phyloP scores from a whole-genome alignment of 2,888 invertebrate species.

The Agonopterix heracliana region DNA sequence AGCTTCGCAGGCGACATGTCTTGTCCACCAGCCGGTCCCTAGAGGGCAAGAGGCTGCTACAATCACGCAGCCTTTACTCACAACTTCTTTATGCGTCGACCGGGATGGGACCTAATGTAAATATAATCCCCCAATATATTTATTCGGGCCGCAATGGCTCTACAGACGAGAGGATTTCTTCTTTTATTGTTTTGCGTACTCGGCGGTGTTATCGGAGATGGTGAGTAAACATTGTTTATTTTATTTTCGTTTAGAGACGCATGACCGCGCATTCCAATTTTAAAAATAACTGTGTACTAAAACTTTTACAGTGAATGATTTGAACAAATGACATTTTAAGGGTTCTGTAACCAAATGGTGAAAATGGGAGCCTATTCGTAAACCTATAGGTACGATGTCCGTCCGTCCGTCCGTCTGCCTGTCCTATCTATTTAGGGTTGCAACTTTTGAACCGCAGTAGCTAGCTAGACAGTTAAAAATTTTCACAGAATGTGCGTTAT shows the following conservation, averaged over 20 bases:
- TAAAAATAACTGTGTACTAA: background rate
- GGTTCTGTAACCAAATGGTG: too few species aligned
- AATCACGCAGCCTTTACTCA: conserved; percentile 22
- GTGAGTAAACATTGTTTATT: conserved; percentile 55
- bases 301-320: too few species aligned
- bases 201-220: conserved; percentile 43
- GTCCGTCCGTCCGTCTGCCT: too few species aligned
- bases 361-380: too few species aligned
- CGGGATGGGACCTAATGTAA: conserved; percentile 65
- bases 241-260: conserved; percentile 31
- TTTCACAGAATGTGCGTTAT: too few species aligned
- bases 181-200: conserved; percentile 58
- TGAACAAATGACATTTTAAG: too few species aligned
- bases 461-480: too few species aligned
- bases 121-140: conserved; percentile 46
- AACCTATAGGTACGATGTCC: too few species aligned
- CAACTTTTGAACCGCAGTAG: too few species aligned
- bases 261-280: conserved; percentile 28
- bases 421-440: too few species aligned
- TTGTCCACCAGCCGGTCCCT: conserved; percentile 13
- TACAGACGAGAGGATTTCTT: conserved; percentile 47
- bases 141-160: conserved; percentile 63
- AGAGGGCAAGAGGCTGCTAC: conserved; percentile 7
- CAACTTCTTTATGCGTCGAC: conserved; percentile 25
- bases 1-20: conserved; percentile 36